Conservation (phyloP, 2,113 vertebrate species). For the Crotalus horridus region DNA sequence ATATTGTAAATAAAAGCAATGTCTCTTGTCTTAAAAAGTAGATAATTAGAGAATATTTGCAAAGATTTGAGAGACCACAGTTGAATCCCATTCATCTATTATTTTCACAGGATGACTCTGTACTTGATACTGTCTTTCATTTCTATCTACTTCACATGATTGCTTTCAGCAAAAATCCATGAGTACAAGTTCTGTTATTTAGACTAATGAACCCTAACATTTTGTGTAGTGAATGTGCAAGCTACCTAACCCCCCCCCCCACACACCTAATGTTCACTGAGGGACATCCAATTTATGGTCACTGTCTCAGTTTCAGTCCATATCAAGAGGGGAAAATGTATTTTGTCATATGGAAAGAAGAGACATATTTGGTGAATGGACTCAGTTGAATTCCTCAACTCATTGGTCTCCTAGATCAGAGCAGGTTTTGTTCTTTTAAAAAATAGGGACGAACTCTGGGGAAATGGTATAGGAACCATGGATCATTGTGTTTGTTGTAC, state of each 20-base stretch:
- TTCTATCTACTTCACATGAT: background rate
- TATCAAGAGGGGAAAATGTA: background rate
- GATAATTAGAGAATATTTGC: background rate
- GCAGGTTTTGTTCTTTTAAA: background rate
- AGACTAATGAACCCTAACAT: background rate
- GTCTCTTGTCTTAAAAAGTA: background rate
- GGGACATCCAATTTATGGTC: background rate
- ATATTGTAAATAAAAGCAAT: background rate
- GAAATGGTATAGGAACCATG: background rate
- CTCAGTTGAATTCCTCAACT: background rate
- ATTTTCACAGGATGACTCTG: background rate
- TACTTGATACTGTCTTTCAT: background rate
- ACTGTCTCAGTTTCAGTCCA: background rate
- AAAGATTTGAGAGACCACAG: background rate
- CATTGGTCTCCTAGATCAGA: background rate
- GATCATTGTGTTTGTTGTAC: no score
- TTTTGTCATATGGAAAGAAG: background rate
- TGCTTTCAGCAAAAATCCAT: background rate
- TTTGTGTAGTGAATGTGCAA: background rate
- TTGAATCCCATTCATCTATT: background rate
- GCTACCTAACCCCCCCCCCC: background rate
- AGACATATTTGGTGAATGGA: background rate
- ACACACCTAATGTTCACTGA: background rate
- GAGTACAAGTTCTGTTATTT: background rate
- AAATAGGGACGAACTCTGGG: background rate